Conservation (phyloP, 2,888 invertebrate genomes). For the Iphiclides podalirius region DNA sequence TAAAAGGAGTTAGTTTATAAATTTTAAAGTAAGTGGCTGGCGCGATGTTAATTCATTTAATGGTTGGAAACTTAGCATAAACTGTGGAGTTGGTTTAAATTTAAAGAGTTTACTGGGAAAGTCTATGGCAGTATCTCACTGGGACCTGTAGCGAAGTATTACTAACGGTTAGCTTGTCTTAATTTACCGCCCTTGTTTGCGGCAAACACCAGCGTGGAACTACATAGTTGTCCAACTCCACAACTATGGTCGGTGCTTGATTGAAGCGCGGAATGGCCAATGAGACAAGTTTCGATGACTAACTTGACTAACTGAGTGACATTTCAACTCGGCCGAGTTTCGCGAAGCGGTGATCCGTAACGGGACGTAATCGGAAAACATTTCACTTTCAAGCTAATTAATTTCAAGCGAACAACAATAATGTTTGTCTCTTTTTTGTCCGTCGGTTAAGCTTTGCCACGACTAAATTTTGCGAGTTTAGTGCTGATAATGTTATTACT, state of each 20-base stretch:
- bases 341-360: too few species aligned
- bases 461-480: too few species aligned
- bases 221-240: slow-evolving; percentile 49
- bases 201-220: slow-evolving; percentile 69
- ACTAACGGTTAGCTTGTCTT: slow-evolving; percentile 60
- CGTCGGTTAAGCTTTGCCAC: slow-evolving; percentile 12
- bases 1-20: too few species aligned
- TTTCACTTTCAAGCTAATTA: too few species aligned
- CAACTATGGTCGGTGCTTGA: slow-evolving; percentile 41
- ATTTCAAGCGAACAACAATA: slow-evolving; percentile 15
- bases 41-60: too few species aligned
- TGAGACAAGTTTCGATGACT: slow-evolving; percentile 29
- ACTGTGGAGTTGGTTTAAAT: too few species aligned
- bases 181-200: slow-evolving; percentile 70
- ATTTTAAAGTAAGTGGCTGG: too few species aligned
- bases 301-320: not conserved
- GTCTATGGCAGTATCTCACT: not conserved
- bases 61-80: too few species aligned
- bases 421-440: slow-evolving; percentile 22
- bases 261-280: slow-evolving; percentile 33
- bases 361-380: too few species aligned
- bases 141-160: slow-evolving; percentile 28
- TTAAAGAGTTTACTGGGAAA: too few species aligned
- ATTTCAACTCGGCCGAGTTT: too few species aligned
- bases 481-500: too few species aligned